phyloP scores from a whole-genome alignment of 2,888 invertebrate species.

The Lepeophtheirus nordmannii region DNA sequence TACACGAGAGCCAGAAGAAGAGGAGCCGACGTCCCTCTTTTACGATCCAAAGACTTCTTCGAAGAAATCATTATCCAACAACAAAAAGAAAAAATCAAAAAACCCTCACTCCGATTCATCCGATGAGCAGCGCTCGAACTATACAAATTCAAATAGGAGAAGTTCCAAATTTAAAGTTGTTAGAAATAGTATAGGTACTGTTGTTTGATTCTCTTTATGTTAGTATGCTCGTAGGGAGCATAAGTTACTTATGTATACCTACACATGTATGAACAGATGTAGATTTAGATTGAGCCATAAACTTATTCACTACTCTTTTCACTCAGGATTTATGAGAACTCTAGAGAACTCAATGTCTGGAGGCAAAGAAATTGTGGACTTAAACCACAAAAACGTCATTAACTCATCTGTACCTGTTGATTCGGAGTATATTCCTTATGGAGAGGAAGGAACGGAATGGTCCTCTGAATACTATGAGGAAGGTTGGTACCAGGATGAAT shows the following conservation, averaged over 20 bases:
- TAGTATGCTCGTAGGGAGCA: no score
- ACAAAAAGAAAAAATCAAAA: constrained; percentile 6
- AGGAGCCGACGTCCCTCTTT: background rate
- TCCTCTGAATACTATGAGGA: constrained; percentile 1
- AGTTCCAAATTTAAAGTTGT: background rate
- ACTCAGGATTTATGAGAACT: background rate
- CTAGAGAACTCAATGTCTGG: constrained; percentile 3
- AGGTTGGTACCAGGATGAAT: constrained; percentile 23
- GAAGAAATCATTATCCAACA: background rate
- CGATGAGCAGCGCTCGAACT: background rate
- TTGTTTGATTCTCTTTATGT: no score
- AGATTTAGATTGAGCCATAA: no score
- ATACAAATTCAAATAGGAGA: background rate
- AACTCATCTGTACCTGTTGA: background rate
- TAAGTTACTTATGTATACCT: no score
- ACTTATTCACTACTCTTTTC: no score
- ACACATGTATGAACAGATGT: no score
- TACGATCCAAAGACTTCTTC: background rate
- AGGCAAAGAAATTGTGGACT: background rate
- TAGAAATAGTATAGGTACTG: background rate
- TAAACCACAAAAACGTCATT: constrained; percentile 15
- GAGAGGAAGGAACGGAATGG: constrained; percentile 1
- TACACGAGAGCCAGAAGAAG: background rate
- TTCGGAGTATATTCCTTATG: constrained; percentile 1
- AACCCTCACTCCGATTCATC: constrained; percentile 1